phyloP scores from a whole-genome alignment of 1,140 invertebrate genomes.

The Drosophila subpulchrella region DNA sequence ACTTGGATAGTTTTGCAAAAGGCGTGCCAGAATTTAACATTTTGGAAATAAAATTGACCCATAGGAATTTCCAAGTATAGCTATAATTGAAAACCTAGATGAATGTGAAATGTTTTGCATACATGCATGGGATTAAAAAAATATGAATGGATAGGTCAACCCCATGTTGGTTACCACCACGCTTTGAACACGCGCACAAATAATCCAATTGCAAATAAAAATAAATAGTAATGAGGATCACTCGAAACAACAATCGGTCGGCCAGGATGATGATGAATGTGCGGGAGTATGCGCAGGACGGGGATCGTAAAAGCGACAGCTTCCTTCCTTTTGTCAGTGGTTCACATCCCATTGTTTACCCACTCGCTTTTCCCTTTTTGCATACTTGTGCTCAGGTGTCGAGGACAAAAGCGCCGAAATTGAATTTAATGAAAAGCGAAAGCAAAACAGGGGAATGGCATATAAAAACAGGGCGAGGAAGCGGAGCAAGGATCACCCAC shows the following conservation, averaged over 20 bases:
- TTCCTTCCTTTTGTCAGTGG: constrained; percentile 56
- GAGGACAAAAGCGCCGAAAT: constrained; percentile 62
- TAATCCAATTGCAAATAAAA: constrained; percentile 59
- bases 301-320: constrained; percentile 70
- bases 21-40: too few relatives aligned
- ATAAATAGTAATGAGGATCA: constrained; percentile 53
- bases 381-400: constrained; percentile 58
- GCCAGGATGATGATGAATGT: neutral
- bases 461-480: neutral
- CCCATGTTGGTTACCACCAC: constrained; percentile 35
- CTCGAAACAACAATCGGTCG: constrained; percentile 31
- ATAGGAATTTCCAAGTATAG: too few relatives aligned
- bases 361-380: constrained; percentile 49
- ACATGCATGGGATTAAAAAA: neutral
- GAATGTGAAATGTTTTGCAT: neutral
- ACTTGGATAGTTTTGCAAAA: too few relatives aligned
- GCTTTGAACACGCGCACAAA: constrained; percentile 59
- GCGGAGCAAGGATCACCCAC: constrained; percentile 49
- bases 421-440: constrained; percentile 80
- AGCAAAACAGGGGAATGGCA: constrained; percentile 39
- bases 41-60: too few relatives aligned
- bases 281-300: constrained; percentile 7
- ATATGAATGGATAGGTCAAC: neutral
- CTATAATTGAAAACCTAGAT: neutral
- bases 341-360: constrained; percentile 30